These are phyloP conservation scores for Kobus ellipsiprymnus DNA, from an alignment of 2,113 vertebrate species.

Conservation along the genomic window DNA sequence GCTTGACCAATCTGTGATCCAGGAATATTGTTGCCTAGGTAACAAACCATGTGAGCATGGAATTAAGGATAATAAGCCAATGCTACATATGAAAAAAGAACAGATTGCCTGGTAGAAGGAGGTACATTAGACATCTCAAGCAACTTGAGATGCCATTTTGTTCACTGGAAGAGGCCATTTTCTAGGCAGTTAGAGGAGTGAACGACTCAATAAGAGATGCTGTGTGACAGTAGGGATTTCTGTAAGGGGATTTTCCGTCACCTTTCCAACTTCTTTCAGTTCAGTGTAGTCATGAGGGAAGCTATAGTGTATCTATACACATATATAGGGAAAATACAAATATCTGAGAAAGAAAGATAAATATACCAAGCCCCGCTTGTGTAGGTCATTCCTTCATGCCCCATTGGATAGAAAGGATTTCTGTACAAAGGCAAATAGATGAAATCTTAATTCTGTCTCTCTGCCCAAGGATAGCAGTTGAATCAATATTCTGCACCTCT, in stretches of 20 bases:
- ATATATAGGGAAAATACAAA: not conserved
- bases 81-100: slow-evolving; percentile 60
- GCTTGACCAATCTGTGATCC: slow-evolving; percentile 44
- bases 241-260: slow-evolving; percentile 45
- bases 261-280: slow-evolving; percentile 39
- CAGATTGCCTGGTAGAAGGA: slow-evolving; percentile 61
- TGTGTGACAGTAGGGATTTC: slow-evolving; percentile 56
- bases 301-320: not conserved
- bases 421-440: slow-evolving; percentile 65
- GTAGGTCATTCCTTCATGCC: slow-evolving; percentile 53
- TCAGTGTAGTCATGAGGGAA: not conserved
- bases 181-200: slow-evolving; percentile 65
- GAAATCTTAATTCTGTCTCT: slow-evolving; percentile 69
- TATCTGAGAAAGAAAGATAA: slow-evolving; percentile 52
- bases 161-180: slow-evolving; percentile 66
- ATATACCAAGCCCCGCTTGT: slow-evolving; percentile 30
- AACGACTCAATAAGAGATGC: slow-evolving; percentile 27
- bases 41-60: slow-evolving; percentile 22
- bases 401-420: slow-evolving; percentile 72
- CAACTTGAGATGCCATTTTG: slow-evolving; percentile 67
- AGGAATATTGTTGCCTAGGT: slow-evolving; percentile 47
- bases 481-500: slow-evolving; percentile 59
- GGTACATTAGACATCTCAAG: slow-evolving; percentile 60
- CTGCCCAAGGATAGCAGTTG: slow-evolving; percentile 67
- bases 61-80: slow-evolving; percentile 60